These are phyloP conservation scores for Ochropacha duplaris DNA, from an alignment of 2,888 invertebrate species.

Conservation along the genomic window DNA sequence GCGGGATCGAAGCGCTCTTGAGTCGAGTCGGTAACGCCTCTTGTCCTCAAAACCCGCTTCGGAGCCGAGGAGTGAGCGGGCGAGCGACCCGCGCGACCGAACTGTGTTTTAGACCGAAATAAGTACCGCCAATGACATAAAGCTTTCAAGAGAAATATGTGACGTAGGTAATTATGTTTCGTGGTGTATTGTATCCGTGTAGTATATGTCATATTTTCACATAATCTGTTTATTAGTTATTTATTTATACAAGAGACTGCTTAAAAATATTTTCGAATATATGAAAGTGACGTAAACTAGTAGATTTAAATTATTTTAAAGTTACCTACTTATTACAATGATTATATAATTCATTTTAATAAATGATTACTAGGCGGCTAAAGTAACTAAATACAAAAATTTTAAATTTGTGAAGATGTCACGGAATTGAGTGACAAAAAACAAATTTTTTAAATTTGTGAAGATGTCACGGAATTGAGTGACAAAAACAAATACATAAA, in stretches of 20 bases:
- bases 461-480: too few relatives aligned
- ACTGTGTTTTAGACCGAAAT: constrained; percentile 1
- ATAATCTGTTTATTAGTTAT: background rate
- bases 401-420: too few relatives aligned
- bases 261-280: too few relatives aligned
- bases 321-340: too few relatives aligned
- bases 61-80: constrained; percentile 7
- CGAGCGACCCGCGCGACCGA: background rate
- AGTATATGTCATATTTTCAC: background rate
- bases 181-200: background rate
- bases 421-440: too few relatives aligned
- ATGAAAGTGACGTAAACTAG: too few relatives aligned
- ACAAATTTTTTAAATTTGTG: too few relatives aligned
- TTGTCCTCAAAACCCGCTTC: constrained; percentile 45
- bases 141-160: background rate
- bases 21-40: constrained; percentile 38
- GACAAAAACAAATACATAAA: too few relatives aligned
- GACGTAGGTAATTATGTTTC: background rate
- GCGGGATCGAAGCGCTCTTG: constrained; percentile 30
- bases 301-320: too few relatives aligned
- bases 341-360: too few relatives aligned
- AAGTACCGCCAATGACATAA: constrained; percentile 1
- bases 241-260: background rate
- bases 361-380: too few relatives aligned
- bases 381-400: too few relatives aligned